Percentiles rank a stretch among this genome's conserved stretches.
phyloP scores from a whole-genome alignment of 1,140 invertebrate species.

The Drosophila mauritiana region DNA sequence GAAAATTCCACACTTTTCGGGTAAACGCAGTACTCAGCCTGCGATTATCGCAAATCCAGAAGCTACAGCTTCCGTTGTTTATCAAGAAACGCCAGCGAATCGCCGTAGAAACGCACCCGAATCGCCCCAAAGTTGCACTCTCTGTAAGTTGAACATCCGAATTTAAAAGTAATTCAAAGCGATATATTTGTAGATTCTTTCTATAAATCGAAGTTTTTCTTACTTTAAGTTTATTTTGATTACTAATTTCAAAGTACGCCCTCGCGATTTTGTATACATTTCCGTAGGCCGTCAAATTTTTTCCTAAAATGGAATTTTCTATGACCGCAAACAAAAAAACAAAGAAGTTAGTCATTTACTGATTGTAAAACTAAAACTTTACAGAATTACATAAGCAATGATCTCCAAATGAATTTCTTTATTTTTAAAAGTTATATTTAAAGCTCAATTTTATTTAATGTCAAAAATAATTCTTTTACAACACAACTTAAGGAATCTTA shows the following conservation, averaged over 20 bases:
- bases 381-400: no score
- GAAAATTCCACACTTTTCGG: slow-evolving; percentile 18
- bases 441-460: not conserved
- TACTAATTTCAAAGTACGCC: not conserved
- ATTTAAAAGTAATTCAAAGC: slow-evolving; percentile 12
- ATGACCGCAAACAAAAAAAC: not conserved
- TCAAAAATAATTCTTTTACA: not conserved
- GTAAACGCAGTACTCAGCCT: slow-evolving; percentile 5
- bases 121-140: slow-evolving; percentile 31
- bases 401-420: no score
- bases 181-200: not conserved
- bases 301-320: not conserved
- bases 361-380: no score
- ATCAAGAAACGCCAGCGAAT: slow-evolving; percentile 45
- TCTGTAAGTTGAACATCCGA: slow-evolving; percentile 50
- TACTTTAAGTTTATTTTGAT: not conserved
- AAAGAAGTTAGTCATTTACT: not conserved
- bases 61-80: slow-evolving; percentile 61
- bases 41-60: slow-evolving; percentile 20
- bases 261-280: not conserved
- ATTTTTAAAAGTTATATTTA: no score
- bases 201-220: not conserved
- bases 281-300: not conserved
- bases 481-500: no score
- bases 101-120: slow-evolving; percentile 2